phyloP scores from a whole-genome alignment of 2,113 vertebrate genomes.

The Orthonyx spaldingii region DNA sequence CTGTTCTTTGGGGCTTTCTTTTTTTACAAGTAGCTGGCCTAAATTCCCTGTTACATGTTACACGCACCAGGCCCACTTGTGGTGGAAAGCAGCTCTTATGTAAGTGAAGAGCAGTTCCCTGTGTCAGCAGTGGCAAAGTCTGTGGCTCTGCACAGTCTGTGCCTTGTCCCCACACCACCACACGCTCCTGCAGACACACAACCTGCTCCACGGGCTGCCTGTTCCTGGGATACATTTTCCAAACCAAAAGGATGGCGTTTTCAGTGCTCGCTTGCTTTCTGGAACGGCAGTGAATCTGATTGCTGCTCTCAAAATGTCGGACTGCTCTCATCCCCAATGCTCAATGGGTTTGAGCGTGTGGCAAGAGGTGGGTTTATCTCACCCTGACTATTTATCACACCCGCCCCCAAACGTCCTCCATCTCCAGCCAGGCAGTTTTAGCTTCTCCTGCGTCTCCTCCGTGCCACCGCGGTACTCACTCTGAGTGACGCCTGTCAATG shows the following conservation, averaged over 20 bases:
- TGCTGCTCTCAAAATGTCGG: neutral
- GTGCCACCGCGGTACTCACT: constrained; percentile 71
- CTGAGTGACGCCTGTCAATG: constrained; percentile 85
- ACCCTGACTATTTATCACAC: constrained; percentile 13
- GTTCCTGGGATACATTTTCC: neutral
- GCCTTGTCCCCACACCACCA: neutral
- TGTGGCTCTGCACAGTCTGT: neutral
- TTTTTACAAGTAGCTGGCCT: constrained; percentile 17
- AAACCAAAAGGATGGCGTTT: neutral
- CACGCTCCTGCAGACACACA: neutral
- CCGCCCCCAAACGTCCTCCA: neutral
- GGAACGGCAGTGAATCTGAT: neutral
- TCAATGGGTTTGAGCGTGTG: neutral
- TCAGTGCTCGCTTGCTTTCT: neutral
- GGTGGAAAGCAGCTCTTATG: neutral
- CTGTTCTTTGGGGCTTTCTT: neutral
- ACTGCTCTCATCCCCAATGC: neutral
- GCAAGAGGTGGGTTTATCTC: neutral
- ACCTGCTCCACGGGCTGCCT: neutral
- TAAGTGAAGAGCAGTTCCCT: neutral
- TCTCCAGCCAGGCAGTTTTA: neutral
- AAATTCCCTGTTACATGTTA: neutral
- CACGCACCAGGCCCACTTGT: neutral
- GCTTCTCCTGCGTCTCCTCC: neutral
- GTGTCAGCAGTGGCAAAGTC: constrained; percentile 4